A percentile compares a stretch with the other conserved stretches of the same genome.
Conservation (phyloP, 2,797 vertebrate genomes). For the Sternarchorhynchus goeldii region DNA sequence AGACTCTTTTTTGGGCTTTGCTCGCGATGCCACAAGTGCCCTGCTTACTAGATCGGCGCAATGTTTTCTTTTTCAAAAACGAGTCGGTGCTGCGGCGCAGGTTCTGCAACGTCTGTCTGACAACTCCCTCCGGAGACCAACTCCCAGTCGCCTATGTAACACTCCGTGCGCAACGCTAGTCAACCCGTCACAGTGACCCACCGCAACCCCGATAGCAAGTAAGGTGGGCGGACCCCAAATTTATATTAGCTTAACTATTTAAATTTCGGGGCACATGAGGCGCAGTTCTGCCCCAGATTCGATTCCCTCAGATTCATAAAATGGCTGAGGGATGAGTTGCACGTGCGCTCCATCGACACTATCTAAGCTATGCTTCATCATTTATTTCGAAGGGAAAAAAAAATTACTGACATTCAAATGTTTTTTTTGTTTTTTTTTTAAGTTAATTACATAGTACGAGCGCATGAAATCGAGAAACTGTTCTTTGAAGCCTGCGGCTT, state of each 20-base stretch:
- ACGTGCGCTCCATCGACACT: constrained; percentile 22
- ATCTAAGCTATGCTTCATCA: no score
- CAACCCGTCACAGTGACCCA: constrained; percentile 75
- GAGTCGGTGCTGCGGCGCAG: constrained; percentile 63
- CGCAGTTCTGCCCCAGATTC: constrained; percentile 32
- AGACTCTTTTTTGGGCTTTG: constrained; percentile 69
- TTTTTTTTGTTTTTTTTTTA: constrained; percentile 54
- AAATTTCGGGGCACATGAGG: constrained; percentile 36
- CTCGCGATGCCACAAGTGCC: constrained; percentile 62
- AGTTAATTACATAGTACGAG: not conserved
- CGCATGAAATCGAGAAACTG: no score
- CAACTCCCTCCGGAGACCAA: constrained; percentile 69
- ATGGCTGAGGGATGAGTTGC: constrained; percentile 27
- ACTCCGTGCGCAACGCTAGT: constrained; percentile 73
- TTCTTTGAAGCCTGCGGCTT: no score
- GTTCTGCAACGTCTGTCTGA: constrained; percentile 75
- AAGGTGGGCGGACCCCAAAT: constrained; percentile 72
- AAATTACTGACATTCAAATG: no score
- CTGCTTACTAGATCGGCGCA: constrained; percentile 57
- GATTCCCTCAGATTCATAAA: constrained; percentile 29
- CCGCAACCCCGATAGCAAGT: constrained; percentile 70
- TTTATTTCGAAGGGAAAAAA: no score
- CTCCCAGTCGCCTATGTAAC: constrained; percentile 53
- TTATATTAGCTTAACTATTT: constrained; percentile 63
- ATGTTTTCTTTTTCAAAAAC: constrained; percentile 7